Evolutionary conservation across 2,797 vertebrate species (phyloP).

Genomic region (Microtus obscurus): DNA sequence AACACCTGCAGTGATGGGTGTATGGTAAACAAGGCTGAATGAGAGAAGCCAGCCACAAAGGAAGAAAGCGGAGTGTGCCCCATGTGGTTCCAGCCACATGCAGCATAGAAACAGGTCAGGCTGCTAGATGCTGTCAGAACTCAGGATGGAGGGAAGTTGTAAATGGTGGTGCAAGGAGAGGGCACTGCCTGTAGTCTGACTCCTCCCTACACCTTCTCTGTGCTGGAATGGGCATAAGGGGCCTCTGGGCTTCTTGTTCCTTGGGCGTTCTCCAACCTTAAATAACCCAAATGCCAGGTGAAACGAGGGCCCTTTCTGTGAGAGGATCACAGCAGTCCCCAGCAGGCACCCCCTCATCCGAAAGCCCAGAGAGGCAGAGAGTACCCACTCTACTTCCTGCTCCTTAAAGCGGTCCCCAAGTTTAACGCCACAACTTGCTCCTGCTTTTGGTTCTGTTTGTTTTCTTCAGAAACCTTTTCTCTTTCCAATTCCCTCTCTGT

Average conservation of each 20-base stretch:
- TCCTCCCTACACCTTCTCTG: background rate
- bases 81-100: too few species aligned
- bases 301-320: conserved; percentile 4
- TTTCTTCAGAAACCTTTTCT: background rate
- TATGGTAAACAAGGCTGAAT: background rate
- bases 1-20: background rate
- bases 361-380: background rate
- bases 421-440: background rate
- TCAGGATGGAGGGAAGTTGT: background rate
- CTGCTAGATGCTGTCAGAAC: background rate
- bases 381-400: background rate
- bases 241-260: background rate
- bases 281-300: background rate
- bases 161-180: background rate
- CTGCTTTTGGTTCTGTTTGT: background rate
- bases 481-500: background rate
- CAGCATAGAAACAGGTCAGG: background rate
- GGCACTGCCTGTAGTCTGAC: background rate
- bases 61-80: background rate
- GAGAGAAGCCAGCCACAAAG: background rate
- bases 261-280: background rate
- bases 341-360: background rate
- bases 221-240: background rate
- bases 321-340: background rate
- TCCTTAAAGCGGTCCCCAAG: background rate